These are phyloP conservation scores for Nibea coibor DNA, from an alignment of 2,113 vertebrate species.

Conservation along the genomic window DNA sequence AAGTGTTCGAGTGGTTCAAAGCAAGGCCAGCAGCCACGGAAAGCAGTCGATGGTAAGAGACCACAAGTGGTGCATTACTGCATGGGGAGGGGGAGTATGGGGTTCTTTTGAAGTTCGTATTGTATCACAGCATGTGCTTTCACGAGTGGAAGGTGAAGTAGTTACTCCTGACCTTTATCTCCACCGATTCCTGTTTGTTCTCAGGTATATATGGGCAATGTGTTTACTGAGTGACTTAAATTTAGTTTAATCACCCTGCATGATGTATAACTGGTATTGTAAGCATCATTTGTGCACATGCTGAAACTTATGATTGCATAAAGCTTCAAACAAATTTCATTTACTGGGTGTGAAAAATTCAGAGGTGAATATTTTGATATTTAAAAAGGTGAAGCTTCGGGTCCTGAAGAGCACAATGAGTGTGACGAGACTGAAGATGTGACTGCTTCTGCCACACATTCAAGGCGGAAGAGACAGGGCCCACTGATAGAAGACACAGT, in stretches of 20 bases:
- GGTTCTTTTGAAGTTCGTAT: neutral
- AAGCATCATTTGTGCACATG: neutral
- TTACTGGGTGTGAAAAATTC: neutral
- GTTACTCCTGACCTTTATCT: neutral
- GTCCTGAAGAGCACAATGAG: neutral
- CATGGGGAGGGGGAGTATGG: neutral
- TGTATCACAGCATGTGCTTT: neutral
- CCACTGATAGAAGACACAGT: slow-evolving; percentile 56
- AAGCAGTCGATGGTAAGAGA: slow-evolving; percentile 39
- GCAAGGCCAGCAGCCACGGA: neutral
- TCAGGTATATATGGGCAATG: neutral
- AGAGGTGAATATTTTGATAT: neutral
- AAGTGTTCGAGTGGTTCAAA: neutral
- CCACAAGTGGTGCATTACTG: neutral
- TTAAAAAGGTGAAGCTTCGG: slow-evolving; percentile 22
- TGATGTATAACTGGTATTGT: too few species aligned
- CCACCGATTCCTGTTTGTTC: neutral
- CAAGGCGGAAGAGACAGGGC: slow-evolving; percentile 57
- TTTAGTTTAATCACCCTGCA: neutral
- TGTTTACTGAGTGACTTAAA: neutral
- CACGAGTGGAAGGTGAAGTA: neutral
- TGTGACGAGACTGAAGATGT: slow-evolving; percentile 23
- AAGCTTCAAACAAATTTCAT: neutral
- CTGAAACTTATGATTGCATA: neutral
- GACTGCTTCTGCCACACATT: slow-evolving; percentile 5